A percentile compares a stretch with the other conserved stretches of the same genome.
Evolutionary conservation across 2,113 vertebrate genomes (phyloP).

Genomic region (Arothron firmamentum): DNA sequence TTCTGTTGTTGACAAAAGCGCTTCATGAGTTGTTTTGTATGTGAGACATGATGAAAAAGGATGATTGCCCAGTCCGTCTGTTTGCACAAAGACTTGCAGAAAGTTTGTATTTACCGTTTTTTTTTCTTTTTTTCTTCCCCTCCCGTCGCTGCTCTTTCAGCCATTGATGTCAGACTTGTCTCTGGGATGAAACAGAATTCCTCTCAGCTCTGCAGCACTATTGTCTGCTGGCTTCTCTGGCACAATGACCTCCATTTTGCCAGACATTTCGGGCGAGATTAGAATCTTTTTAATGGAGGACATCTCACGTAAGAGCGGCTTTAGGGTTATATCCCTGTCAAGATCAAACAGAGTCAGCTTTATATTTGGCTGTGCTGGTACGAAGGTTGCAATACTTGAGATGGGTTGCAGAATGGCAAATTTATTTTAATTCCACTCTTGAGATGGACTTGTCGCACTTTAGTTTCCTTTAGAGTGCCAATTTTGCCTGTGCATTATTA

Average conservation of each 20-base stretch:
- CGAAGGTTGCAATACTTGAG: slow-evolving; percentile 47
- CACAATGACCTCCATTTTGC: slow-evolving; percentile 70
- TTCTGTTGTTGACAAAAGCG: slow-evolving; percentile 34
- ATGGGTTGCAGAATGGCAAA: slow-evolving; percentile 46
- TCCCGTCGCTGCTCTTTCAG: slow-evolving; percentile 24
- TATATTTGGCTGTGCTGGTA: slow-evolving; percentile 58
- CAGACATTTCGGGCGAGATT: slow-evolving; percentile 70
- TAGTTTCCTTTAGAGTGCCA: slow-evolving; percentile 18
- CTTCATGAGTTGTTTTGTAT: slow-evolving; percentile 32
- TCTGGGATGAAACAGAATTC: slow-evolving; percentile 56
- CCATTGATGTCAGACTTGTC: slow-evolving; percentile 26
- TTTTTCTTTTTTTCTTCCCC: slow-evolving; percentile 4
- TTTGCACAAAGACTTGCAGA: slow-evolving; percentile 18
- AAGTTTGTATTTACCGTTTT: slow-evolving; percentile 34
- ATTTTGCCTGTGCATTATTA: slow-evolving; percentile 28
- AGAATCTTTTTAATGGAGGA: slow-evolving; percentile 71
- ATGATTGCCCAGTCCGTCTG: slow-evolving; percentile 9
- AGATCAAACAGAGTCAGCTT: slow-evolving; percentile 64
- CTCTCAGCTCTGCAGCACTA: slow-evolving; percentile 54
- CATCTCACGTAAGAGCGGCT: slow-evolving; percentile 61
- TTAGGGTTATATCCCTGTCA: slow-evolving; percentile 66
- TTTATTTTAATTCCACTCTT: slow-evolving; percentile 43
- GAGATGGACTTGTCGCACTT: slow-evolving; percentile 25
- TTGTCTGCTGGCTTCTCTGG: slow-evolving; percentile 56
- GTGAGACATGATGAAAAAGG: slow-evolving; percentile 15